Evolutionary conservation across 2,888 invertebrate genomes (phyloP), one percentile per base, ranked within the genome.

Genomic region (Nomada lathburiana): DNA sequence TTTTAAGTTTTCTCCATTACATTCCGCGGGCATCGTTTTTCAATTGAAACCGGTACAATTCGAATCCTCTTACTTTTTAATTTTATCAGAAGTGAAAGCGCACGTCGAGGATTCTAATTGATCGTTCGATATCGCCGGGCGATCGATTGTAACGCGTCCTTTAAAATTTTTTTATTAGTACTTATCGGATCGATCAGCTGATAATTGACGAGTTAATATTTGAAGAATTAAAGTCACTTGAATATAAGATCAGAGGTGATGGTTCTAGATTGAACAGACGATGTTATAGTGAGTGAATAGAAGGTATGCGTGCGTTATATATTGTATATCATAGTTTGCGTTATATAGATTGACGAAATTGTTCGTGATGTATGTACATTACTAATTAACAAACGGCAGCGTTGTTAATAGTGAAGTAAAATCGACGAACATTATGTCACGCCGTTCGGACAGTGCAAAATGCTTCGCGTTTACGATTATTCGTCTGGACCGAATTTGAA

Each of bases 401-500:
- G 11, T 36, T 53, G 53, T 78, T 55, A 44, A 59, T n/a, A 47
- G 47, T 63, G 26, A 50, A 80, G 55, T 13, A 42, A 80, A 73
- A 64, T 60, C 60, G n/a, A 47, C 44, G 67, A n/a, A 23, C 53
- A 29, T 81, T 81, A 52, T n/a, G 69, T 74, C 74, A 52, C 50
- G 60, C 53, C 18, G 63, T 67, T 69, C 3, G 44, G 47, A 36
- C 52, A 60, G 80, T 81, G 81, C 82, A 70, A 74, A 70, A 82
- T 55, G 82, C 50, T 68, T 74, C 60, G 36, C 42, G 63, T 53
- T 47, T 60, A 69, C 81, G 59, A 81, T 73, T 72, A 81, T 80
- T 63, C 2, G 63, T 81, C 68, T 81, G 74, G 68, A 69, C 13
- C 52, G 57, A 80, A 81, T 73, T 13, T 73, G 73, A 81, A 81